Evolutionary conservation across 2,113 vertebrate species (phyloP), one percentile per base, ranked within the genome.

Genomic region (Epinephelus fuscoguttatus): DNA sequence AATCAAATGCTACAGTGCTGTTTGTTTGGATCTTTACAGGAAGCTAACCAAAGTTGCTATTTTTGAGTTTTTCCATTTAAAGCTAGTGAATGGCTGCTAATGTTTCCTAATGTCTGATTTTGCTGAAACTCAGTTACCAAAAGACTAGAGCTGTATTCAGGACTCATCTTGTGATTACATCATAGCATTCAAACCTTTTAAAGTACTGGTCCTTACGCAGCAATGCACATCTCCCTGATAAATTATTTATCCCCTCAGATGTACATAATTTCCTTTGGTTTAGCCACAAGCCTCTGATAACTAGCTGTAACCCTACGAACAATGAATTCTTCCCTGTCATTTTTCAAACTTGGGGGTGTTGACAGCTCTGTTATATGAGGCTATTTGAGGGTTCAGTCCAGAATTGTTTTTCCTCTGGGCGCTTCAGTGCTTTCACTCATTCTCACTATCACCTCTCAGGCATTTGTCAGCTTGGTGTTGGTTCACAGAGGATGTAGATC

Each of bases 361-460:
- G 88, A 92, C 91, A 80, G 80, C 83, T 85, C 77, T 8, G 62
- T 89, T 88, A 77, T 80, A 78, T 47, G 68, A 72, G 75, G 83
- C 81, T 80, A 71, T 93, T 89, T 86, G 73, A 91, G 79, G 90
- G 75, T 82, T 87, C 71, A 63, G 81, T 57, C 81, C 56, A 70
- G 81, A 84, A 86, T 90, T 83, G 89, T 84, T 91, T 91, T 84
- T 80, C 85, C 84, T 84, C 33, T 3, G 67, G 84, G 61, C 64
- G 75, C 80, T 73, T 83, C 82, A 62, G 40, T 81, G 73, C 85
- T 76, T 84, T 86, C 82, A 62, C 69, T 91, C 83, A 77, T 88
- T 84, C 80, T 60, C 82, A 80, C 82, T 70, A 68, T 88, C 70
- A 88, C 82, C 62, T 86, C 84, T 89, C 30, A 81, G 84, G 81